Evolutionary conservation across 2,113 vertebrate genomes (phyloP).

Genomic region (Thunnus thynnus): DNA sequence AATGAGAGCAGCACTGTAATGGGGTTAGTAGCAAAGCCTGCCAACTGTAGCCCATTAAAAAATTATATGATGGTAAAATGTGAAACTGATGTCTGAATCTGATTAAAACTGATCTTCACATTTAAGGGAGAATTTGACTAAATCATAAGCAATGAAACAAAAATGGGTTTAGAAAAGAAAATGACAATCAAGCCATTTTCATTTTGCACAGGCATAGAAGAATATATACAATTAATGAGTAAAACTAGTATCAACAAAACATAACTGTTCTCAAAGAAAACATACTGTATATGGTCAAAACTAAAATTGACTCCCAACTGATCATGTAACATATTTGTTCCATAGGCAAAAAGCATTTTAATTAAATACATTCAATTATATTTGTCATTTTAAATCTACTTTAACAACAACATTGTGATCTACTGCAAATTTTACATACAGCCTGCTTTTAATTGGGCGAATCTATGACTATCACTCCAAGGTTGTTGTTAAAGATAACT

Average conservation of each 20-base stretch:
- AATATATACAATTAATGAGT: not conserved
- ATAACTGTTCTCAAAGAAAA: not conserved
- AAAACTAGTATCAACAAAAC: not conserved
- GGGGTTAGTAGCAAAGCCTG: conserved; percentile 5
- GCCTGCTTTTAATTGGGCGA: conserved; percentile 47
- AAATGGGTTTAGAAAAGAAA: not conserved
- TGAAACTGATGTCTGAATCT: not conserved
- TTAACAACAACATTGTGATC: not conserved
- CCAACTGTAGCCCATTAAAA: conserved; percentile 33
- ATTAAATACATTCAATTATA: not conserved
- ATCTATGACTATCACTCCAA: conserved; percentile 86
- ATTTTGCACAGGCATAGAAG: not conserved
- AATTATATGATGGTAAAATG: conserved; percentile 2
- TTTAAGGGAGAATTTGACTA: not conserved
- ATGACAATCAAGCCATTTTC: not conserved
- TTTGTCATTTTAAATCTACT: not conserved
- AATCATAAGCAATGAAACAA: not conserved
- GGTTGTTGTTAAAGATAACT: conserved; percentile 90
- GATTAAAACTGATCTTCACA: conserved; percentile 6
- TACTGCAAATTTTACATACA: not conserved
- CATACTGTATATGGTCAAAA: not conserved
- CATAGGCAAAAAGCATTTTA: not conserved
- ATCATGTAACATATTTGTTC: not conserved
- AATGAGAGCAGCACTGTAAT: conserved; percentile 29
- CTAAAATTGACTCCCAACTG: no score